Conservation (phyloP, 2,888 invertebrate species). For the Eupsilia transversa region DNA sequence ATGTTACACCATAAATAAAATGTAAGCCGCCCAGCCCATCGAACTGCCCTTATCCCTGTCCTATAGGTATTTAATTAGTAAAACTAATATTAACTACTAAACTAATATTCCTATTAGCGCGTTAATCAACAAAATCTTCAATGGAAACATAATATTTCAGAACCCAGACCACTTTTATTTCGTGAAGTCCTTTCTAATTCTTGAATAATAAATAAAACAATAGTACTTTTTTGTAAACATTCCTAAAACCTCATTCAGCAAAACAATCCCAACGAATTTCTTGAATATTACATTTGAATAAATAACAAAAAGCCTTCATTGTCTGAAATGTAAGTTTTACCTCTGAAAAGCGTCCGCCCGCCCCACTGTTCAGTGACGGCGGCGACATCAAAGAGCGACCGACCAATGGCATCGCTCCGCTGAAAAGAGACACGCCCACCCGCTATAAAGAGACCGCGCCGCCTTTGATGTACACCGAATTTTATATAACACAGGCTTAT, state of each 20-base stretch:
- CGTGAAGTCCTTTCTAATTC: not conserved
- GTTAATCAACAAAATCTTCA: not conserved
- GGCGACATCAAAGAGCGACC: slow-evolving; percentile 75
- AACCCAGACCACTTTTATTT: not conserved
- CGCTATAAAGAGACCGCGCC: slow-evolving; percentile 85
- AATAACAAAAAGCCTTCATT: slow-evolving; percentile 69
- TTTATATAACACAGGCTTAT: slow-evolving; percentile 60
- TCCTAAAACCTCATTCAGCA: slow-evolving; percentile 24
- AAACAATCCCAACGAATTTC: slow-evolving; percentile 37
- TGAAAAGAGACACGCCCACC: slow-evolving; percentile 89
- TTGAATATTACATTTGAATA: slow-evolving; percentile 68
- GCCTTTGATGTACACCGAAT: slow-evolving; percentile 74
- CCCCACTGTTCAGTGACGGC: slow-evolving; percentile 83
- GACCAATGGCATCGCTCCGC: slow-evolving; percentile 82
- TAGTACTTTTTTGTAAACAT: not conserved
- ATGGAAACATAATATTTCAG: not conserved
- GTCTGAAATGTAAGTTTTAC: slow-evolving; percentile 69
- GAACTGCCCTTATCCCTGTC: no score
- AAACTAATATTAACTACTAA: no score
- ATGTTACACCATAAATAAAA: not conserved
- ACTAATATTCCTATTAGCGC: not conserved
- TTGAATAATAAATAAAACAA: not conserved
- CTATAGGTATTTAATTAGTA: not conserved
- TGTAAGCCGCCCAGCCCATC: no score
- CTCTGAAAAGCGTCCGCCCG: slow-evolving; percentile 84